These are phyloP conservation scores for Scaptomyza montana DNA, from an alignment of 1,140 invertebrate species.

Conservation along the genomic window DNA sequence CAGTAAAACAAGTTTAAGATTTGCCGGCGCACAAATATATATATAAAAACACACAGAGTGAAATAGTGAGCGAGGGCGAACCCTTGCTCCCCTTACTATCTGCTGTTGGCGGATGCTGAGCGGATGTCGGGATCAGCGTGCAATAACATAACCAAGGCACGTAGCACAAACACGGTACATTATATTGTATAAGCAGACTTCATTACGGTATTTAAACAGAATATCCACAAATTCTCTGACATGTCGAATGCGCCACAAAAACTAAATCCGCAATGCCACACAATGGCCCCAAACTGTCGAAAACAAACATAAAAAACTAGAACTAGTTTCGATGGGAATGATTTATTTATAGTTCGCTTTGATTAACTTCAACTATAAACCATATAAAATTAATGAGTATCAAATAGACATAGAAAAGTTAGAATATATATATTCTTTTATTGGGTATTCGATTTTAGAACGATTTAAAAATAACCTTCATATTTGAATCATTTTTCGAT, in stretches of 20 bases:
- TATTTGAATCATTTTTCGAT: no score
- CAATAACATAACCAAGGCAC: constrained; percentile 83
- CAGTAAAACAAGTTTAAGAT: constrained; percentile 83
- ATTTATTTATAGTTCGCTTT: not conserved
- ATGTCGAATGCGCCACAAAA: constrained; percentile 57
- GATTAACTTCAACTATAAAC: not conserved
- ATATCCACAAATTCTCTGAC: constrained; percentile 80
- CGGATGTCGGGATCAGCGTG: constrained; percentile 71
- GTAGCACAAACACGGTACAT: constrained; percentile 83
- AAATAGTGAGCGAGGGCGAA: not conserved
- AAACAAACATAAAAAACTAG: not conserved
- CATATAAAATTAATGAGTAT: no score
- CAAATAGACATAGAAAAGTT: no score
- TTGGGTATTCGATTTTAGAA: no score
- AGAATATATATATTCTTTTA: not conserved
- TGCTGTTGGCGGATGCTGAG: constrained; percentile 35
- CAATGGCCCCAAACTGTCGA: constrained; percentile 38
- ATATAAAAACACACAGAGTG: constrained; percentile 50
- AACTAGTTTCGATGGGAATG: not conserved
- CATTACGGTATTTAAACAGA: constrained; percentile 84
- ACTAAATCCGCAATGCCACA: constrained; percentile 12
- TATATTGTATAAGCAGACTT: constrained; percentile 84
- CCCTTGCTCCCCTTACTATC: not conserved
- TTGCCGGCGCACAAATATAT: constrained; percentile 71
- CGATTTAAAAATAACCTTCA: no score